These are phyloP conservation scores for Acanthacorydalis orientalis DNA, from an alignment of 2,888 invertebrate species.

Conservation along the genomic window DNA sequence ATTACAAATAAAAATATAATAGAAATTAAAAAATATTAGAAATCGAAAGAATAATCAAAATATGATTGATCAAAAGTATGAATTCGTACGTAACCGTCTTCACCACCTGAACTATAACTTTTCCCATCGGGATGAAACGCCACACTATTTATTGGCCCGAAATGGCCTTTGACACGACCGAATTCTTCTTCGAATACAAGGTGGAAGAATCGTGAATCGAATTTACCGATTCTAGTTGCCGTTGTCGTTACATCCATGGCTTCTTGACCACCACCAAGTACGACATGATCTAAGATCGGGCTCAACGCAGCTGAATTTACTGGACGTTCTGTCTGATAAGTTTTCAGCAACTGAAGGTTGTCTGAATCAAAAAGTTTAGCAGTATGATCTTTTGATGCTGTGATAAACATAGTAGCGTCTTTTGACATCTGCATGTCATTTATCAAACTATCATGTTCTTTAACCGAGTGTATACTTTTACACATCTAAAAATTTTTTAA, in stretches of 20 bases:
- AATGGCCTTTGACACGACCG: conserved; percentile 96
- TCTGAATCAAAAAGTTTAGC: conserved; percentile 89
- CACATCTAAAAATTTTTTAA: conserved; percentile 44
- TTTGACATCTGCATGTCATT: conserved; percentile 93
- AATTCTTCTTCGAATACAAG: conserved; percentile 94
- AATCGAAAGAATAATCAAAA: conserved; percentile 91
- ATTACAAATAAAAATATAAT: not conserved
- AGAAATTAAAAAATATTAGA: conserved; percentile 20
- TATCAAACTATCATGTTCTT: conserved; percentile 73
- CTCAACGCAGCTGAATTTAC: conserved; percentile 97
- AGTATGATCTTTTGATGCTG: conserved; percentile 92
- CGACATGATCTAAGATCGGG: conserved; percentile 89
- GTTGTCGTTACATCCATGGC: conserved; percentile 98
- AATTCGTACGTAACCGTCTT: conserved; percentile 94
- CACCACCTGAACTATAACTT: conserved; percentile 92
- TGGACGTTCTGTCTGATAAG: conserved; percentile 93
- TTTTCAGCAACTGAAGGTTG: conserved; percentile 73
- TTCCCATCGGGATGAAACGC: conserved; percentile 97
- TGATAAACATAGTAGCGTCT: conserved; percentile 90
- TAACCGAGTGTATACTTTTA: conserved; percentile 58
- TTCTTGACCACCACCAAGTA: conserved; percentile 97
- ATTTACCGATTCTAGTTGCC: conserved; percentile 85
- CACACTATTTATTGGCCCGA: conserved; percentile 97
- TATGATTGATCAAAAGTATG: conserved; percentile 94
- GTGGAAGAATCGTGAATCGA: conserved; percentile 90